Conservation (phyloP, 1,140 invertebrate species). For the Micrasema minimum region DNA sequence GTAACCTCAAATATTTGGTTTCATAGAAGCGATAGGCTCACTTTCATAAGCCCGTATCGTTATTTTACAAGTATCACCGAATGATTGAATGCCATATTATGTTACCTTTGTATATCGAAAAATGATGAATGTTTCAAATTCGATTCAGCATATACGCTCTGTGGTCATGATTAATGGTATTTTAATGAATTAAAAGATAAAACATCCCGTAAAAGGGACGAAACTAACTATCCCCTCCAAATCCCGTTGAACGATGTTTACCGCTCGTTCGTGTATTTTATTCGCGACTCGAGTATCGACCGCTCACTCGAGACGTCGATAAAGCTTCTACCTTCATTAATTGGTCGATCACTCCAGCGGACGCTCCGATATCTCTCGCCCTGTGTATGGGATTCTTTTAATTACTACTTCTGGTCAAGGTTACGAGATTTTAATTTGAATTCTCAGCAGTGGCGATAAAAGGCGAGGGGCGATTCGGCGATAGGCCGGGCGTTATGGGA, state of each 20-base stretch:
- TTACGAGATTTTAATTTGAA: slow-evolving; percentile 28
- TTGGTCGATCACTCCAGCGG: slow-evolving; percentile 16
- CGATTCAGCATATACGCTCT: slow-evolving; percentile 2
- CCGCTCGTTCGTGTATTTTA: slow-evolving; percentile 15
- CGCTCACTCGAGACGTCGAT: slow-evolving; percentile 20
- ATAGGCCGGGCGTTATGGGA: slow-evolving; percentile 39
- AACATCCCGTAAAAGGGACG: slow-evolving; percentile 10
- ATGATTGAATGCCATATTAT: slow-evolving; percentile 22
- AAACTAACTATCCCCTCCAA: neutral
- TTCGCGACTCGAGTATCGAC: slow-evolving; percentile 7
- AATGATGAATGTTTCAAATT: slow-evolving; percentile 23
- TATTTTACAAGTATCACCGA: slow-evolving; percentile 9
- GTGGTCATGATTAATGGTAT: slow-evolving; percentile 27
- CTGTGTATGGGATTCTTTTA: slow-evolving; percentile 4
- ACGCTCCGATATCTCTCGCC: slow-evolving; percentile 13
- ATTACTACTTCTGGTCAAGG: slow-evolving; percentile 15
- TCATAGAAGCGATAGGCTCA: slow-evolving; percentile 2
- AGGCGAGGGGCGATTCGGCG: slow-evolving; percentile 26
- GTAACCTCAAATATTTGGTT: slow-evolving; percentile 39
- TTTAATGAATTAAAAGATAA: slow-evolving; percentile 32
- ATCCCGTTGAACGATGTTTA: neutral
- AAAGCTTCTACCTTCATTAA: slow-evolving; percentile 23
- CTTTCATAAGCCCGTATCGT: slow-evolving; percentile 1
- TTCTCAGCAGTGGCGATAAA: slow-evolving; percentile 30
- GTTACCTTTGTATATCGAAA: slow-evolving; percentile 15